Percentiles rank a stretch among this genome's conserved stretches.
Evolutionary conservation across 23 tunicate species (phyloP).

Genomic region (Ascidia mentula): DNA sequence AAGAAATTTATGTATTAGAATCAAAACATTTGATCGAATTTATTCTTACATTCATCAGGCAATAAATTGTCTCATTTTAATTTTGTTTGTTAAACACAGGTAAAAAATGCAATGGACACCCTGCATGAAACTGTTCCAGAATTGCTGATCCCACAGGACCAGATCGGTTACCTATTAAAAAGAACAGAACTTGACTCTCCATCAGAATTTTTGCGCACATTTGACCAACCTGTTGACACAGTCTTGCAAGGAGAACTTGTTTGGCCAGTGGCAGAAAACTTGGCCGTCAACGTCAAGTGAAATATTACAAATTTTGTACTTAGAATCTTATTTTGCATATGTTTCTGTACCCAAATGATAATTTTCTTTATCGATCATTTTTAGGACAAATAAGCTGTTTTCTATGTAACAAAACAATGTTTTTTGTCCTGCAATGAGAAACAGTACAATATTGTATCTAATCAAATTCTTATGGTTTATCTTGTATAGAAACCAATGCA

Average conservation of each 20-base stretch:
- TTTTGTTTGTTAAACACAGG: neutral
- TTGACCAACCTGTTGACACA: conserved; percentile 79
- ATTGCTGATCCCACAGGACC: conserved; percentile 80
- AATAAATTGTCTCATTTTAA: neutral
- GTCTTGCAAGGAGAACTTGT: conserved; percentile 72
- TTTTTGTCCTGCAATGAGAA: no score
- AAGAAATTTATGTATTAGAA: no score
- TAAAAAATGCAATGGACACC: conserved; percentile 55
- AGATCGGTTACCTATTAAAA: conserved; percentile 69
- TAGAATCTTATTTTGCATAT: neutral
- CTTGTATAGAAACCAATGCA: no score
- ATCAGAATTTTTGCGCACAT: conserved; percentile 36
- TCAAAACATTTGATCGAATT: no score
- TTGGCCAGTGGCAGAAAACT: conserved; percentile 84
- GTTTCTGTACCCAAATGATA: no score
- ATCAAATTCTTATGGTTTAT: no score
- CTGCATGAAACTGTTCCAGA: conserved; percentile 84
- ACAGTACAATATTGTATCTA: no score
- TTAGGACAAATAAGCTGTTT: no score
- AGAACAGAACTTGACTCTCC: conserved; percentile 81
- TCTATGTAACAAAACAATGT: no score
- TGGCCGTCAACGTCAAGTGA: conserved; percentile 55
- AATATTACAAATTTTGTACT: neutral
- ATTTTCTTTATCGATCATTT: no score
- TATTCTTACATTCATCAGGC: neutral